Evolutionary conservation across 1,140 invertebrate species (phyloP), one percentile per base, ranked within the genome.

Genomic region (Mamestra configurata): DNA sequence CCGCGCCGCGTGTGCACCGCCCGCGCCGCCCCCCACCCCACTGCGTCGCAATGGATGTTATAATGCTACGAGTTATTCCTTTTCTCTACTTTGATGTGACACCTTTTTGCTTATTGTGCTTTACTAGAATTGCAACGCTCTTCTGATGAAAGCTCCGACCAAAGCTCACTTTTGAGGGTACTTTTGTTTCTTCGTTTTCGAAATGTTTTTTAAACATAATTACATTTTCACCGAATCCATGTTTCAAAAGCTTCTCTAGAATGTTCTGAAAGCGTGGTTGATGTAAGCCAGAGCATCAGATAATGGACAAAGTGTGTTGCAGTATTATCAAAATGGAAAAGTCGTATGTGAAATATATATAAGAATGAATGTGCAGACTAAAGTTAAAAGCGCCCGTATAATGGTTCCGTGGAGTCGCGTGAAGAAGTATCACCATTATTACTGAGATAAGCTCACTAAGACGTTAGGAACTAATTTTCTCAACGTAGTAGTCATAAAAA

Each of bases 21-120:
- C 2, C 80, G 72, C 77, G 72, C 79, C 79, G 75, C 80, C 68
- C 40, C 53, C 46, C 55, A 81, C 82, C 79, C 85, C 79, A 75
- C 83, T 85, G 88, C 88, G 87, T 84, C 81, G 78, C 87, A 83
- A 87, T 87, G 85, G 87, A 80, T 82, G 84, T 85, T 89, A 86
- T 89, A 89, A 89, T 87, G 84, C 81, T 83, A 82, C 81, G 81
- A 87, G 86, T 87, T 86, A 88, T 87, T 89, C 83, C 80, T 88
- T 85, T 80, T 83, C 66, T 49, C 70, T 81, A 80, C 84, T 84
- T 87, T 88, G 84, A 78, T 83, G 86, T 87, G 68, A 73, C 75
- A 46, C 37, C 43, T 72, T 81, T 81, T 81, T 31, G 51, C 20
- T 46, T 68, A 68, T 46, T 68, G 35, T 37, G 7, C 11, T 22